Base-by-base conservation (phyloP, 2,797 vertebrate species). In the Syngnathus acus region DNA sequence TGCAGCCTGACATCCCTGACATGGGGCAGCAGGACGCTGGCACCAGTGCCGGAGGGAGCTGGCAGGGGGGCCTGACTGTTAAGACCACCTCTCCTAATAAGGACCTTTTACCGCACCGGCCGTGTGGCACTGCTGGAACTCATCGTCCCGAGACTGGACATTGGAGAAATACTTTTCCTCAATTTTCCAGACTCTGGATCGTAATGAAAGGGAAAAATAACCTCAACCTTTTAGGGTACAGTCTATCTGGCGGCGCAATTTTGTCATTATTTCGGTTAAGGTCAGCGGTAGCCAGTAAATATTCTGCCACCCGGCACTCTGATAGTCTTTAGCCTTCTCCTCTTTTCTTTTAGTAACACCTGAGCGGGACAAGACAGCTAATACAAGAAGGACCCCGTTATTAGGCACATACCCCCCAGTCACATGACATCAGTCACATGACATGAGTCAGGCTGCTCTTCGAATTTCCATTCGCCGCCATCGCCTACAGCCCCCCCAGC, bases 401-500 rank as follows among this genome's bases (percentile, higher is more conserved):
- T 51, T 83, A 76, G 81, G 82, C 85, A 83, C 69, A 80, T 87
- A 82, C 26, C 54, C 83, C 74, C 45, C 72, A 87, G 87, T 90
- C 86, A 84, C 82, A 84, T 89, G 88, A 82, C 80, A 80, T 88
- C 90, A 84, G 80, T 86, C 87, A 85, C 76, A 83, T 83, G 82
- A 80, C 38, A 57, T 88, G 90, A 85, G 80, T 87, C 84, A 79
- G 81, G 81, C 85, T 84, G 79, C 82, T 64, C 80, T 80, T 80
- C 84, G 84, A 86, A 86, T 87, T 88, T 86, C 89, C 86, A 87
- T 86, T 87, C 85, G 85, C 85, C 84, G 85, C 86, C 87, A 85
- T 78, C 70, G 91, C 91, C 92, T 77, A 83, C 87, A 92, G 91
- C 88, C 88, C 88, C 88, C 78, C 81, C 90, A 87, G 87, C 86